phyloP scores from a whole-genome alignment of 2,888 invertebrate genomes.

The Cephus pulcher region DNA sequence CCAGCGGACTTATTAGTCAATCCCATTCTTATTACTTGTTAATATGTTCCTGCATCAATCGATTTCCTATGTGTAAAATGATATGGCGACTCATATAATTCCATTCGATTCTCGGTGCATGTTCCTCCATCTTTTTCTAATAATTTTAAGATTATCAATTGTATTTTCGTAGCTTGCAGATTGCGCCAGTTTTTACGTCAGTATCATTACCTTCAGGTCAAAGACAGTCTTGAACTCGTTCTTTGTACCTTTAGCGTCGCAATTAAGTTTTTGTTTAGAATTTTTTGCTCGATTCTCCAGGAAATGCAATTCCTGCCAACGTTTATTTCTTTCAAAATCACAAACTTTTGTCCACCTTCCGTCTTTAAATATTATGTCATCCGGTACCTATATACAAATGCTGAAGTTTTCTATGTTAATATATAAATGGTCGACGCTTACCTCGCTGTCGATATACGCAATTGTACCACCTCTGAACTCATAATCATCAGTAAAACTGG shows the following conservation, averaged over 20 bases:
- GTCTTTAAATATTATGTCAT: conserved; percentile 34
- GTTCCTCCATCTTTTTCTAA: conserved; percentile 30
- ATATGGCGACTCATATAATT: conserved; percentile 40
- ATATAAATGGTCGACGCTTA: conserved; percentile 16
- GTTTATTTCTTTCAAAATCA: conserved; percentile 45
- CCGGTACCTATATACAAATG: conserved; percentile 19
- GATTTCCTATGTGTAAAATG: conserved; percentile 21
- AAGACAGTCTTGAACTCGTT: conserved; percentile 35
- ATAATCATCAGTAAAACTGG: conserved; percentile 32
- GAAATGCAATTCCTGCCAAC: conserved; percentile 44
- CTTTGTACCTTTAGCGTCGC: conserved; percentile 35
- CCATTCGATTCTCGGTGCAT: conserved; percentile 48
- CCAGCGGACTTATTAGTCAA: not conserved
- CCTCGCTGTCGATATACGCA: conserved; percentile 34
- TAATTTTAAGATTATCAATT: not conserved
- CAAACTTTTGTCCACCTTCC: conserved; percentile 40
- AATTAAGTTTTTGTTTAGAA: conserved; percentile 50
- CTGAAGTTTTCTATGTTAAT: not conserved
- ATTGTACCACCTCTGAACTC: conserved; percentile 47
- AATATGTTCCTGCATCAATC: conserved; percentile 33
- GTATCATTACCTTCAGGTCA: conserved; percentile 38
- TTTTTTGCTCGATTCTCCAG: conserved; percentile 45
- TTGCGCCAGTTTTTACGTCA: not conserved
- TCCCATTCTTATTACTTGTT: conserved; percentile 31
- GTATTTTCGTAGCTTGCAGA: not conserved